Percentiles rank a stretch among this genome's conserved stretches.
phyloP scores from a whole-genome alignment of 2,888 invertebrate genomes.

The Pyrocoelia pectoralis region DNA sequence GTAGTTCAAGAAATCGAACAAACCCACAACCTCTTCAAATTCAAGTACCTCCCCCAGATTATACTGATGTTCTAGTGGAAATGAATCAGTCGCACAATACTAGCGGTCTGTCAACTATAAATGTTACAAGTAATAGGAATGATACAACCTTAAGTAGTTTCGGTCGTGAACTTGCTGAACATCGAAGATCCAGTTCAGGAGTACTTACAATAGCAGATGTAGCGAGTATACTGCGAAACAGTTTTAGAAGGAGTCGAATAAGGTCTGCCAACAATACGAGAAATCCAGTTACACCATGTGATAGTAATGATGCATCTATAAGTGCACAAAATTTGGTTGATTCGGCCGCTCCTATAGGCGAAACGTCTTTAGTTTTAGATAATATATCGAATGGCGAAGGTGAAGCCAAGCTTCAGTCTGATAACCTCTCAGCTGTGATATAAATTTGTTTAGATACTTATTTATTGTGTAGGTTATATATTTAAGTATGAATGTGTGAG shows the following conservation, averaged over 20 bases:
- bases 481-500: background rate
- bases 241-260: slow-evolving; percentile 63
- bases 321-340: slow-evolving; percentile 70
- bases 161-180: slow-evolving; percentile 29
- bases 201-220: slow-evolving; percentile 66
- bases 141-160: slow-evolving; percentile 24
- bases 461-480: slow-evolving; percentile 26
- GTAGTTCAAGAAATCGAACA: slow-evolving; percentile 46
- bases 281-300: slow-evolving; percentile 46
- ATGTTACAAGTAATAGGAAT: slow-evolving; percentile 23
- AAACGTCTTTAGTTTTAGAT: slow-evolving; percentile 57
- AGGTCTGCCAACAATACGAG: slow-evolving; percentile 53
- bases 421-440: slow-evolving; percentile 57
- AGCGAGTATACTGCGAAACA: slow-evolving; percentile 65
- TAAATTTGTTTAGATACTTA: slow-evolving; percentile 41
- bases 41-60: slow-evolving; percentile 68
- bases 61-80: slow-evolving; percentile 69
- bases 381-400: slow-evolving; percentile 44
- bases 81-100: slow-evolving; percentile 61
- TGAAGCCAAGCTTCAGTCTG: slow-evolving; percentile 44
- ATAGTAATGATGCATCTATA: slow-evolving; percentile 55
- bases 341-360: slow-evolving; percentile 67
- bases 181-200: slow-evolving; percentile 43
- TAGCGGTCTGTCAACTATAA: slow-evolving; percentile 19
- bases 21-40: slow-evolving; percentile 28